Evolutionary conservation across 2,113 vertebrate species (phyloP).

Genomic region (Sinocyclocheilus maitianheensis): DNA sequence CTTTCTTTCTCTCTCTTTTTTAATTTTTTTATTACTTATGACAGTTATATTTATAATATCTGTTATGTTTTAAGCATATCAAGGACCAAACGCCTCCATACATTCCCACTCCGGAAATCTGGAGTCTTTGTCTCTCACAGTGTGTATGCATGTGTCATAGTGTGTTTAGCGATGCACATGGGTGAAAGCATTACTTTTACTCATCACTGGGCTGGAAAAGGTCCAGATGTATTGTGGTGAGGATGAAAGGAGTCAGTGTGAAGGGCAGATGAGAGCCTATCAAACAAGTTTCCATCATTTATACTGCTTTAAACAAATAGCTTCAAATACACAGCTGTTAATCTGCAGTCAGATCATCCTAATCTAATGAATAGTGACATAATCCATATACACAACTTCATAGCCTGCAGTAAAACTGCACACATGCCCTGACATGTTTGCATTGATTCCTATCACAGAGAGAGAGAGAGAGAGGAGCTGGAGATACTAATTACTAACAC

Average conservation of each 20-base stretch:
- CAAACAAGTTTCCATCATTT: neutral
- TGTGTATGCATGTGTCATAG: conserved; percentile 1
- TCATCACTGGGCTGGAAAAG: conserved; percentile 41
- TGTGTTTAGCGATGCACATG: conserved; percentile 12
- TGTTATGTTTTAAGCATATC: conserved; percentile 45
- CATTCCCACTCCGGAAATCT: conserved; percentile 32
- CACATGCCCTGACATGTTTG: neutral
- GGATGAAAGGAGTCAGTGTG: neutral
- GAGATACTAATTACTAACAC: conserved; percentile 37
- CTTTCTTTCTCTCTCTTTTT: neutral
- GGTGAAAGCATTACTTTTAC: conserved; percentile 38
- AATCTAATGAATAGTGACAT: conserved; percentile 62
- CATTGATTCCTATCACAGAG: conserved; percentile 26
- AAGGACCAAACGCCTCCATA: conserved; percentile 49
- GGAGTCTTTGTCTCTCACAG: neutral
- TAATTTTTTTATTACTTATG: neutral
- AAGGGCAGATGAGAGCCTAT: neutral
- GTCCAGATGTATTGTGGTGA: conserved; percentile 41
- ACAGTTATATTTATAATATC: conserved; percentile 34
- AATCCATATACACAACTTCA: conserved; percentile 67
- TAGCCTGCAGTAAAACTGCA: conserved; percentile 49
- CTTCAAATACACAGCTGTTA: neutral
- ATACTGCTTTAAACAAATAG: neutral
- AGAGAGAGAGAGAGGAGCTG: conserved; percentile 39
- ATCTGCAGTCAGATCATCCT: conserved; percentile 8